Base-by-base conservation (phyloP, 2,888 invertebrate genomes). In the Cheilosia grossa region DNA sequence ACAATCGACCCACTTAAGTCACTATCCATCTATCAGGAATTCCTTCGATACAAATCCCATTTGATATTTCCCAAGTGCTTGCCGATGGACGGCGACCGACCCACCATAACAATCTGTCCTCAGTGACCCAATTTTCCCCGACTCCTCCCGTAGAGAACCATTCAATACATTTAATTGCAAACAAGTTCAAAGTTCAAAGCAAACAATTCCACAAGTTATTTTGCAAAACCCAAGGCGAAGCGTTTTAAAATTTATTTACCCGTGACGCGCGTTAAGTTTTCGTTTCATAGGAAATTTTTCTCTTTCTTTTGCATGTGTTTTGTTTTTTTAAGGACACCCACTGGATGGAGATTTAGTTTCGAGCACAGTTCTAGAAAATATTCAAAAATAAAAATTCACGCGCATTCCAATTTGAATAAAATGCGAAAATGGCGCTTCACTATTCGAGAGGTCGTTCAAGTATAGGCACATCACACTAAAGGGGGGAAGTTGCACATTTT, bases 131-230 rank as follows among this genome's bases (percentile, higher is more conserved):
- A 56, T 49, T 78, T 47, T 21, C 24, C 37, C 21, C 21, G 47
- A 47, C 69, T 4, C 9, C 30, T 2, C 9, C 9, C 13, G 1
- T 27, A 27, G 1, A 51, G 24, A 51, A 49, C 2, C 5, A 9
- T 4, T 24, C 21, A 49, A 30, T 63, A n/a, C 27, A 30, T 63
- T 40, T 63, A 37, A 56, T 49, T 13, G 67, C 77, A 53, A 47
- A n/a, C n/a, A n/a, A n/a, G n/a, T n/a, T n/a, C n/a, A n/a, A n/a
- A n/a, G n/a, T n/a, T n/a, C n/a, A n/a, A n/a, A n/a, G 67, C 77
- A 53, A 47, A 47, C 53, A 77, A 61, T 77, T 59, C 61, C 67
- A 67, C 61, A 78, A 70, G 51, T 70, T 63, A 69, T 69, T 78
- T 49, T 24, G 53, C 61, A 54, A 54, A 69, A 70, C 37, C 21